A percentile compares a stretch with the other conserved stretches of the same genome.
These are phyloP conservation scores for Bergia puertoricense DNA, from an alignment of 92 coral and sea anemone species.

Conservation along the genomic window DNA sequence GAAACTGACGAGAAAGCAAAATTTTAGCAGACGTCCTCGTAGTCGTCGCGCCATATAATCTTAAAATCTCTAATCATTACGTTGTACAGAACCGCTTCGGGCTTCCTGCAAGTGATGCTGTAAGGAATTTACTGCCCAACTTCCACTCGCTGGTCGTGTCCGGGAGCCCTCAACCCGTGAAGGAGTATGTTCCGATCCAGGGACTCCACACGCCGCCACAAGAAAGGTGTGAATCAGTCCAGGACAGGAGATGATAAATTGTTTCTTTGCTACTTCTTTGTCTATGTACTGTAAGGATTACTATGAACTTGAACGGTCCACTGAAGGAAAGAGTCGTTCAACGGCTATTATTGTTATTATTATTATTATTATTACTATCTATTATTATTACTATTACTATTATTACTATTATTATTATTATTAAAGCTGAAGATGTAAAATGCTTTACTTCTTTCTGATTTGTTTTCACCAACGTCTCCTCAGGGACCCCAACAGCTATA, in stretches of 20 bases:
- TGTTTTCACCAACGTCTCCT: background rate
- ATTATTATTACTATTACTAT: too few species aligned
- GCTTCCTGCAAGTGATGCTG: slow-evolving; percentile 85
- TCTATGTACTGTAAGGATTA: too few species aligned
- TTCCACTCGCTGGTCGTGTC: slow-evolving; percentile 56
- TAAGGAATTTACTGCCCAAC: slow-evolving; percentile 73
- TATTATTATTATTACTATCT: too few species aligned
- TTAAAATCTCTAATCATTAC: background rate
- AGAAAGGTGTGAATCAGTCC: slow-evolving; percentile 37
- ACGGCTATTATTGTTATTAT: too few species aligned
- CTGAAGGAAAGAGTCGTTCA: too few species aligned
- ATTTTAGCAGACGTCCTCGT: background rate
- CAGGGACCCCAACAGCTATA: slow-evolving; percentile 13
- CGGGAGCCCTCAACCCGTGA: slow-evolving; percentile 49
- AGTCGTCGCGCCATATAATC: background rate
- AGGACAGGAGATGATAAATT: background rate
- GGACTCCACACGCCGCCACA: slow-evolving; percentile 43
- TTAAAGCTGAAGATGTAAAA: background rate
- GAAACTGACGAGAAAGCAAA: background rate
- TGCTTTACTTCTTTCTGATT: background rate
- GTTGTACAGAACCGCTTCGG: slow-evolving; percentile 66
- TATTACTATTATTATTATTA: too few species aligned
- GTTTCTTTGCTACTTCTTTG: too few species aligned
- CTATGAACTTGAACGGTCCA: too few species aligned
- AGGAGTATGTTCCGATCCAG: slow-evolving; percentile 55